Evolutionary conservation across 2,888 invertebrate genomes (phyloP).

Genomic region (Halictus quadricinctus): DNA sequence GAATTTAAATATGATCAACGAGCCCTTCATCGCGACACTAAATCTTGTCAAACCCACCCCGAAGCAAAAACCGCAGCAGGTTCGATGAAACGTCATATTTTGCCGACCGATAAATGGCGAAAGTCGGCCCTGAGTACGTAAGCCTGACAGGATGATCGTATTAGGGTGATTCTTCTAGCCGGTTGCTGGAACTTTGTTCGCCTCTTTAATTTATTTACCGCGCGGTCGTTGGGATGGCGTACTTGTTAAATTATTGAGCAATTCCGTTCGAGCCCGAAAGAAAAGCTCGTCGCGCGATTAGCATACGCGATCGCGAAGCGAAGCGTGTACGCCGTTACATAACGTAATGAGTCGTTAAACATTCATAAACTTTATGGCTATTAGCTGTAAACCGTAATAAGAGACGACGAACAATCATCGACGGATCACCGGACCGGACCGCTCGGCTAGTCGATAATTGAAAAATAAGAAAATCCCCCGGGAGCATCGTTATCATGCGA

Average conservation of each 20-base stretch:
- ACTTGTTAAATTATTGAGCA: background rate
- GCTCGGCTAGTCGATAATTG: background rate
- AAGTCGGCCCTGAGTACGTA: background rate
- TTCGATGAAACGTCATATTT: too few relatives aligned
- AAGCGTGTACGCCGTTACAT: slow-evolving; percentile 4
- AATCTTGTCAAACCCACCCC: too few relatives aligned
- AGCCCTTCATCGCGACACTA: too few relatives aligned
- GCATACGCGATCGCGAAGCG: background rate
- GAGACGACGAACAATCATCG: background rate
- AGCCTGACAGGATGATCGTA: background rate
- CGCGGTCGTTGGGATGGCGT: background rate
- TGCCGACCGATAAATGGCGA: background rate
- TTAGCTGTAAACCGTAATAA: slow-evolving; percentile 5
- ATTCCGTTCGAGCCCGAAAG: background rate
- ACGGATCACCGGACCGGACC: background rate
- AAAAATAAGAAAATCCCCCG: background rate
- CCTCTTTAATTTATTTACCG: background rate
- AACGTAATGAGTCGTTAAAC: slow-evolving; percentile 16
- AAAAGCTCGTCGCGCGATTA: background rate
- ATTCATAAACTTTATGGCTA: slow-evolving; percentile 17
- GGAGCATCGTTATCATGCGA: background rate
- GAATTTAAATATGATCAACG: too few relatives aligned
- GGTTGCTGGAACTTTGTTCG: background rate
- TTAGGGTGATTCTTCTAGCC: background rate
- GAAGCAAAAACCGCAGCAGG: too few relatives aligned